A percentile compares a stretch with the other conserved stretches of the same genome.
phyloP scores from a whole-genome alignment of 2,113 vertebrate species.

The Onychostoma macrolepis region DNA sequence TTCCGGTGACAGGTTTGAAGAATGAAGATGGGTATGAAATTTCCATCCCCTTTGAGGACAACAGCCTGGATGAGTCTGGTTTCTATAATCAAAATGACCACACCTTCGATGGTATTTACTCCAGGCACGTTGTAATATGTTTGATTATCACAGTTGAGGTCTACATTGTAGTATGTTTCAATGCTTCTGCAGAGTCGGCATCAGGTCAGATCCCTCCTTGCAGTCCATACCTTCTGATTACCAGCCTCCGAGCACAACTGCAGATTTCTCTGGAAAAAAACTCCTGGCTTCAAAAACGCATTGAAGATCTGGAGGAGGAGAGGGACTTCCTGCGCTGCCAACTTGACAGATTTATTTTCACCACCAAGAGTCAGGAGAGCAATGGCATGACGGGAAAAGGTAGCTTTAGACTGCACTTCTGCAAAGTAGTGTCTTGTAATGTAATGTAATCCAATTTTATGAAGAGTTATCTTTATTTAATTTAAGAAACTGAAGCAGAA shows the following conservation, averaged over 20 bases:
- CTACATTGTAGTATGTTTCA: background rate
- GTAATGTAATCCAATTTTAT: background rate
- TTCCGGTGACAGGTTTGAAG: conserved; percentile 63
- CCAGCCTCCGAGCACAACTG: conserved; percentile 82
- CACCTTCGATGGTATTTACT: conserved; percentile 75
- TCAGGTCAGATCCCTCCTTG: conserved; percentile 69
- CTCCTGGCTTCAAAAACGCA: conserved; percentile 87
- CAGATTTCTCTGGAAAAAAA: conserved; percentile 89
- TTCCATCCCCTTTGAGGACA: conserved; percentile 79
- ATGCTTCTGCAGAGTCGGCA: conserved; percentile 58
- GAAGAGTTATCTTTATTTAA: background rate
- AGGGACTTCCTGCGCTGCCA: conserved; percentile 89
- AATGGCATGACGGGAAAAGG: conserved; percentile 31
- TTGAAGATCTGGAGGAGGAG: conserved; percentile 89
- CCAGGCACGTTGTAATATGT: background rate
- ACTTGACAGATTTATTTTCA: conserved; percentile 85
- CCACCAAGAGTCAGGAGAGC: conserved; percentile 74
- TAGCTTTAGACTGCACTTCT: background rate
- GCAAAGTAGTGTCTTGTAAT: background rate
- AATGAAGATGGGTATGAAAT: conserved; percentile 80
- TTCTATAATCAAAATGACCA: conserved; percentile 72
- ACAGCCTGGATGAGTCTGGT: conserved; percentile 64
- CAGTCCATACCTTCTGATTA: conserved; percentile 80
- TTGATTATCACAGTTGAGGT: background rate
- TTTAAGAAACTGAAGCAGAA: conserved; percentile 64